Evolutionary conservation across 2,797 vertebrate genomes (phyloP).

Genomic region (Myoxocephalus aenaeus): DNA sequence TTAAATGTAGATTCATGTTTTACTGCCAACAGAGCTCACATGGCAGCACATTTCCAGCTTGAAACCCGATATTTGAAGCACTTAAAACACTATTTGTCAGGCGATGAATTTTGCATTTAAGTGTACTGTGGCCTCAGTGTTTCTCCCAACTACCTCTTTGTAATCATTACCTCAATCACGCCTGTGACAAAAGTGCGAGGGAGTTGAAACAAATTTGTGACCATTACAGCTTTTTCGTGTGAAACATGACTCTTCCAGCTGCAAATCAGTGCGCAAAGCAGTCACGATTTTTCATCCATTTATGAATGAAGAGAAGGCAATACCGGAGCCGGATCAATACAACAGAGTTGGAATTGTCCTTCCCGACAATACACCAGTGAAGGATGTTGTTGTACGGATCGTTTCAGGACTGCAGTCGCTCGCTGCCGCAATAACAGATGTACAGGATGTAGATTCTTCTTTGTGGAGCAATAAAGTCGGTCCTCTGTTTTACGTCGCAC

Average conservation of each 20-base stretch:
- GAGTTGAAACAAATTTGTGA: neutral
- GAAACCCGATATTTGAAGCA: neutral
- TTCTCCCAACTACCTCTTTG: neutral
- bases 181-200: neutral
- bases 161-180: conserved; percentile 7
- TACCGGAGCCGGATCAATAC: conserved; percentile 33
- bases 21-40: neutral
- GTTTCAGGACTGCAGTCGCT: conserved; percentile 18
- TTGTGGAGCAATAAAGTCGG: conserved; percentile 1
- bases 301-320: conserved; percentile 15
- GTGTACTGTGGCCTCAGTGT: neutral
- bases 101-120: neutral
- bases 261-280: conserved; percentile 14
- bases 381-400: conserved; percentile 18
- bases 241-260: neutral
- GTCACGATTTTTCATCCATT: conserved; percentile 8
- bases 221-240: neutral
- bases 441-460: conserved; percentile 22
- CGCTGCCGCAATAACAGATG: neutral
- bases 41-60: neutral
- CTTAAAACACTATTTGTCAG: neutral
- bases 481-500: neutral
- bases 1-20: neutral
- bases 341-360: conserved; percentile 16
- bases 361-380: neutral